Evolutionary conservation across 2,797 vertebrate genomes (phyloP).

Genomic region (Loris lydekkerianus): DNA sequence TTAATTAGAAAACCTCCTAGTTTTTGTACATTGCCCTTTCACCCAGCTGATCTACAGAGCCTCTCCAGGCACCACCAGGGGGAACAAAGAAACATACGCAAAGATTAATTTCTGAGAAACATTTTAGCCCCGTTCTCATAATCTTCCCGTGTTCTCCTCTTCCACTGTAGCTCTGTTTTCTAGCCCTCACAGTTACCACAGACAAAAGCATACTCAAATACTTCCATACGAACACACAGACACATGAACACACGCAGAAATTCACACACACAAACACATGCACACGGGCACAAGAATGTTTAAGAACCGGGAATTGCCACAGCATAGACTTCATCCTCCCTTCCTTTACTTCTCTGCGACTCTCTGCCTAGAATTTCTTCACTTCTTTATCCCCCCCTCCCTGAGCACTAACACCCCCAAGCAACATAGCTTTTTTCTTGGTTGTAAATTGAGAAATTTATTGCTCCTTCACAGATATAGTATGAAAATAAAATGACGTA

Average conservation of each 20-base stretch:
- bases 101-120: too few relatives aligned
- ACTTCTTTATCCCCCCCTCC: accelerated
- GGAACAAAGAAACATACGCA: not conserved
- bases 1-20: accelerated
- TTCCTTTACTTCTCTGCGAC: not conserved
- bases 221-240: too few relatives aligned
- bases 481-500: not conserved
- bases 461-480: not conserved
- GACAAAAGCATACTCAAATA: too few relatives aligned
- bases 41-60: accelerated
- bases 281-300: not conserved
- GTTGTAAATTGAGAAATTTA: not conserved
- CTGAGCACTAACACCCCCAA: accelerated
- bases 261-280: not conserved
- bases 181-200: not conserved
- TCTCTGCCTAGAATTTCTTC: not conserved
- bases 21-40: accelerated
- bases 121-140: not conserved
- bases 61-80: not conserved
- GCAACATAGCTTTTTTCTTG: not conserved
- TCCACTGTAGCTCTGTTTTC: accelerated
- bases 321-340: too few relatives aligned
- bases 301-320: too few relatives aligned
- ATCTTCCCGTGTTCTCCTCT: accelerated
- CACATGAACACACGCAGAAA: accelerated